These are phyloP conservation scores for Enteromius paludinosus DNA, from an alignment of 2,797 vertebrate species.

Conservation along the genomic window DNA sequence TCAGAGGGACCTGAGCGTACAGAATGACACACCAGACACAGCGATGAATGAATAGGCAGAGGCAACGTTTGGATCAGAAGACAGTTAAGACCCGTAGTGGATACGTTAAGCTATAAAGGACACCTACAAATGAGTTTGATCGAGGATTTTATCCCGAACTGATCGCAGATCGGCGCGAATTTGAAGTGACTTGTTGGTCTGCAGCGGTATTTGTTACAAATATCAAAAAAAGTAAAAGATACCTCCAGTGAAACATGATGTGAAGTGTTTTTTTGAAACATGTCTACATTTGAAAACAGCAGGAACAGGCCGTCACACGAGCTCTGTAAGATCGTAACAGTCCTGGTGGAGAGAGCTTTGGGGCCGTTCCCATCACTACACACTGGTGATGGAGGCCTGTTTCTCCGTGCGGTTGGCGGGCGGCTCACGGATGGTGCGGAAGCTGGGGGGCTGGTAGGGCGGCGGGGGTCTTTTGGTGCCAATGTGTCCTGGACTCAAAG, in stretches of 20 bases:
- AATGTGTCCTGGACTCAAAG: slow-evolving; percentile 86
- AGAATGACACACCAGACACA: slow-evolving; percentile 52
- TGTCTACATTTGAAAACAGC: slow-evolving; percentile 23
- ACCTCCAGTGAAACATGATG: slow-evolving; percentile 46
- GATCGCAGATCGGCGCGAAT: slow-evolving; percentile 36
- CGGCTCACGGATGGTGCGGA: slow-evolving; percentile 81
- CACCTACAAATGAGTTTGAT: slow-evolving; percentile 48
- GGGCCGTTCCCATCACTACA: slow-evolving; percentile 50
- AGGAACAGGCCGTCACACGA: slow-evolving; percentile 42
- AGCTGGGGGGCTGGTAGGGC: slow-evolving; percentile 75
- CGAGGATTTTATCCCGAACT: slow-evolving; percentile 36
- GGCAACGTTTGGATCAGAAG: slow-evolving; percentile 50
- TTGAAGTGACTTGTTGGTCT: slow-evolving; percentile 42
- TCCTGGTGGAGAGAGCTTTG: slow-evolving; percentile 1
- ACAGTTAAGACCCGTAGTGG: slow-evolving; percentile 54
- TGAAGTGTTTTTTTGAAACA: slow-evolving; percentile 29
- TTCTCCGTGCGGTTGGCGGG: slow-evolving; percentile 83
- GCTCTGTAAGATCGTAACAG: slow-evolving; percentile 34
- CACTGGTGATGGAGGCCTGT: slow-evolving; percentile 87
- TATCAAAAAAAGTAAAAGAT: slow-evolving; percentile 40
- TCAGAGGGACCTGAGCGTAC: slow-evolving; percentile 63
- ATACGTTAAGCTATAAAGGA: slow-evolving; percentile 49
- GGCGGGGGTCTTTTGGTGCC: slow-evolving; percentile 78
- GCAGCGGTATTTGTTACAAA: slow-evolving; percentile 49
- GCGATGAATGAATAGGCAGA: slow-evolving; percentile 40